Evolutionary conservation across 2,797 vertebrate species (phyloP).

Genomic region (Clarias fuscus): DNA sequence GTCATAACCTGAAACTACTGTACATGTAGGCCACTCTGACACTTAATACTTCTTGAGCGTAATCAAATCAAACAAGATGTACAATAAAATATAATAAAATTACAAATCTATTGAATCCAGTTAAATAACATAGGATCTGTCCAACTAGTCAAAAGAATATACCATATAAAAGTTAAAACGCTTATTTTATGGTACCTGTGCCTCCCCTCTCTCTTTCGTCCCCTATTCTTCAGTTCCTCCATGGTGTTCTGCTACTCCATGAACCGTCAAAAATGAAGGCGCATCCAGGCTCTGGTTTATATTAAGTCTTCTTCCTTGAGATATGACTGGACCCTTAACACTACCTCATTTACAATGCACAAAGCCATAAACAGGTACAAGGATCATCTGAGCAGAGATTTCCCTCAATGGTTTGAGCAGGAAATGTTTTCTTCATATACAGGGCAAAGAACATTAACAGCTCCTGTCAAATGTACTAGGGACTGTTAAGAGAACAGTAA

Average conservation of each 20-base stretch:
- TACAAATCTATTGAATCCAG: not conserved
- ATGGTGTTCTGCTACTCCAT: constrained; percentile 54
- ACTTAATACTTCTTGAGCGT: not conserved
- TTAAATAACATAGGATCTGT: not conserved
- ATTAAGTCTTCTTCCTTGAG: constrained; percentile 45
- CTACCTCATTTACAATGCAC: constrained; percentile 59
- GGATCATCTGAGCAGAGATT: constrained; percentile 55
- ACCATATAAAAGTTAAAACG: not conserved
- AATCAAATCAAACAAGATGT: not conserved
- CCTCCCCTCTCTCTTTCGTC: constrained; percentile 65
- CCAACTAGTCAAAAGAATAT: not conserved
- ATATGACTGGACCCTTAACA: constrained; percentile 44
- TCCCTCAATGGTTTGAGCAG: not conserved
- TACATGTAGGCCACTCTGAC: not conserved
- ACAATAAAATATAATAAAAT: not conserved
- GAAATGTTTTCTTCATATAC: constrained; percentile 4
- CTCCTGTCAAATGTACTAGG: not conserved
- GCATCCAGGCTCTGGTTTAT: not conserved
- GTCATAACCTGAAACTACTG: not conserved
- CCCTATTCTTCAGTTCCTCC: constrained; percentile 70
- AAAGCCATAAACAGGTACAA: constrained; percentile 66
- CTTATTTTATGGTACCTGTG: constrained; percentile 65
- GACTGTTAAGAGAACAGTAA: not conserved
- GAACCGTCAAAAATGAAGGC: not conserved
- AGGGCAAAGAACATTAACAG: constrained; percentile 6